Conservation (phyloP, 2,888 invertebrate species). For the Tetragonisca angustula region DNA sequence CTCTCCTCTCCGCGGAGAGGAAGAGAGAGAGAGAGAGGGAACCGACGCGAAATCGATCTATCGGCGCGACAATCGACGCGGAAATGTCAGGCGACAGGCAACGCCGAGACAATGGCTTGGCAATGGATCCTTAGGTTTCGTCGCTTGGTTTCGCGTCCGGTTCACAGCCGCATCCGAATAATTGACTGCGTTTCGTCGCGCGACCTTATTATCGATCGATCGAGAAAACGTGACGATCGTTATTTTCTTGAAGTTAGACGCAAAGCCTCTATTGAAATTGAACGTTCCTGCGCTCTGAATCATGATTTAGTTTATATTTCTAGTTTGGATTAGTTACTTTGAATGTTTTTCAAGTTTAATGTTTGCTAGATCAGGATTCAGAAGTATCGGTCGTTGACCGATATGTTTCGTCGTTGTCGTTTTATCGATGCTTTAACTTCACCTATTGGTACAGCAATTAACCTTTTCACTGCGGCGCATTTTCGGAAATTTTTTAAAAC, state of each 20-base stretch:
- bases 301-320: too few species aligned
- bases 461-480: too few species aligned
- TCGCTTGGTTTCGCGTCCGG: constrained; percentile 15
- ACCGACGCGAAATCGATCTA: constrained; percentile 52
- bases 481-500: too few species aligned
- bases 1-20: constrained; percentile 35
- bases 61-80: constrained; percentile 59
- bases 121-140: constrained; percentile 58
- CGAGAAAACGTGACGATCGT: too few species aligned
- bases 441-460: too few species aligned
- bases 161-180: background rate
- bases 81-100: constrained; percentile 61
- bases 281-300: background rate
- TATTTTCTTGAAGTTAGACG: background rate
- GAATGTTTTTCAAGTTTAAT: too few species aligned
- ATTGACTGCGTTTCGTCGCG: background rate
- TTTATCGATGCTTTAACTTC: too few species aligned
- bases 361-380: too few species aligned
- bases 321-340: too few species aligned
- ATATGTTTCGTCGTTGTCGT: too few species aligned
- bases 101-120: constrained; percentile 63
- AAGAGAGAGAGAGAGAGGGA: constrained; percentile 40
- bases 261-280: too few species aligned
- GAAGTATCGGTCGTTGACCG: too few species aligned
- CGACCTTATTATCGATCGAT: background rate